Evolutionary conservation across 2,797 vertebrate species (phyloP).

Genomic region (Margarornis squamiger): DNA sequence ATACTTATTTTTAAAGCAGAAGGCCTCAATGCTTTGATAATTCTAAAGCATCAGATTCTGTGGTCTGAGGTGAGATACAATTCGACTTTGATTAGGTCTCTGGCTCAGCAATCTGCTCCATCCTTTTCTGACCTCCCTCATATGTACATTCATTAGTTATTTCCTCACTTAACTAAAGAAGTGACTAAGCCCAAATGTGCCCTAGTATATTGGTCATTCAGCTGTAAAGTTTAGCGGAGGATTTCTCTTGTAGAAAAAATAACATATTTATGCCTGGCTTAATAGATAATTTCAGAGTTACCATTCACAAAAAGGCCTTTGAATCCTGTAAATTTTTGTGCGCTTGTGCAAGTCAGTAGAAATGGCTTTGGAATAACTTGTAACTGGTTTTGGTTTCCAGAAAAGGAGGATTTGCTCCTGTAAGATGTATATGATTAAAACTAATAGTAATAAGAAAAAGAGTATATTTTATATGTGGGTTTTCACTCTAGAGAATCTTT

Average conservation of each 20-base stretch:
- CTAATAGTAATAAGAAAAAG: background rate
- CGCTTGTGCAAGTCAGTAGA: background rate
- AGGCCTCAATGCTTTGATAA: background rate
- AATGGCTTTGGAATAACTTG: background rate
- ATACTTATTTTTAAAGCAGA: background rate
- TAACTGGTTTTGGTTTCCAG: background rate
- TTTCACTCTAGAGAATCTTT: background rate
- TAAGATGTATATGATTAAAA: background rate
- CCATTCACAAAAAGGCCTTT: background rate
- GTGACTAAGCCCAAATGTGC: background rate
- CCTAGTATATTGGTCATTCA: too few relatives aligned
- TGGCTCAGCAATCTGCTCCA: background rate
- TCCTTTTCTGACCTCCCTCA: background rate
- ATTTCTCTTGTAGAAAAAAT: background rate
- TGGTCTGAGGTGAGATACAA: background rate
- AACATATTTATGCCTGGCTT: background rate
- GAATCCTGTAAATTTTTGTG: background rate
- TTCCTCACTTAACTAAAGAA: background rate
- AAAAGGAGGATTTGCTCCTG: background rate
- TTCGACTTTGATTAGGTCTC: background rate
- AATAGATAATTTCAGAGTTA: background rate
- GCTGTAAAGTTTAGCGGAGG: background rate
- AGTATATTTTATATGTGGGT: accelerated
- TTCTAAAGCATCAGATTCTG: background rate
- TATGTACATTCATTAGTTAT: background rate